These are phyloP conservation scores for Mystacornis crossleyi DNA, from an alignment of 2,113 vertebrate genomes.

Conservation along the genomic window DNA sequence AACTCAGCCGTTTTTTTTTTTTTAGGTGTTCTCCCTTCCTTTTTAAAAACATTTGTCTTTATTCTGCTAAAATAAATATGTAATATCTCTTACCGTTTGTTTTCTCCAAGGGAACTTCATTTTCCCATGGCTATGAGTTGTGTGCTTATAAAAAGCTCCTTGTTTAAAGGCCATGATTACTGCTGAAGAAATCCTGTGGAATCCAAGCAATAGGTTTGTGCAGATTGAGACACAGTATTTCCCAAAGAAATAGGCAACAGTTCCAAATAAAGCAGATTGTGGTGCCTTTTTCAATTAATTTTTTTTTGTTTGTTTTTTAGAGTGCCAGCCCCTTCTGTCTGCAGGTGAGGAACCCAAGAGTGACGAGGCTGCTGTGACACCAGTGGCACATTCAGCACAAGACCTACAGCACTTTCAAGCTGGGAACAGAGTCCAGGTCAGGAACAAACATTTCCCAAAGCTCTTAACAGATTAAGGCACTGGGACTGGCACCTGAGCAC, in stretches of 20 bases:
- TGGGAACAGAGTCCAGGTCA: not conserved
- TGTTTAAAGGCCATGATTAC: not conserved
- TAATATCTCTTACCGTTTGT: not conserved
- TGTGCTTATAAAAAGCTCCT: not conserved
- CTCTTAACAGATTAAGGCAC: not conserved
- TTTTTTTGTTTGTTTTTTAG: not conserved
- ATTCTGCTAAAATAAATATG: not conserved
- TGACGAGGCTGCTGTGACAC: fast-evolving
- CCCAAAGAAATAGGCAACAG: not conserved
- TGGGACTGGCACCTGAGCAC: not conserved
- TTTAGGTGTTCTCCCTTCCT: not conserved
- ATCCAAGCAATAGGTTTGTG: not conserved
- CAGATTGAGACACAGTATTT: not conserved
- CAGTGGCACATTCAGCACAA: not conserved
- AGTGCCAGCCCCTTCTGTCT: not conserved
- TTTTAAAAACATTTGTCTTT: not conserved
- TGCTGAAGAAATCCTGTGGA: not conserved
- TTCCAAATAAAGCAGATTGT: not conserved
- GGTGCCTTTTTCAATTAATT: not conserved
- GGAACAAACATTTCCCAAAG: not conserved
- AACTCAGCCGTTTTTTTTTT: not conserved
- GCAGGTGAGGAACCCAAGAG: not conserved
- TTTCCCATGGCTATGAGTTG: not conserved
- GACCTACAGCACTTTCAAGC: not conserved
- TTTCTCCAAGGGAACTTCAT: not conserved